Percentiles rank a stretch among this genome's conserved stretches.
phyloP scores from a whole-genome alignment of 2,113 vertebrate genomes.

The Xiphophorus couchianus region DNA sequence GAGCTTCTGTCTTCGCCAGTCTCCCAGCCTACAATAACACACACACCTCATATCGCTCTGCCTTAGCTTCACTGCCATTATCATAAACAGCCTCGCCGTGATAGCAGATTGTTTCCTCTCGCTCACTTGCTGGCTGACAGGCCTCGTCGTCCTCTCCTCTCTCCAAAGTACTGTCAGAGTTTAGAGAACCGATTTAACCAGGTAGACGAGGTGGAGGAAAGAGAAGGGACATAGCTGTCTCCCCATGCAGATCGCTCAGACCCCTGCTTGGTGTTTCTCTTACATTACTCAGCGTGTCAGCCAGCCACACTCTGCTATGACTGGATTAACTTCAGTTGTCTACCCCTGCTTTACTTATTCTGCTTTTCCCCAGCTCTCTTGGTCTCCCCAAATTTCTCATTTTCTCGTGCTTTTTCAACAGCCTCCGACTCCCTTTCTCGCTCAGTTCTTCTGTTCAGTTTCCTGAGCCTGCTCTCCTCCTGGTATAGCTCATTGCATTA shows the following conservation, averaged over 20 bases:
- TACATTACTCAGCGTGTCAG: constrained; percentile 42
- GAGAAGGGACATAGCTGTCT: constrained; percentile 52
- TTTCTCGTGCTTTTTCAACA: constrained; percentile 50
- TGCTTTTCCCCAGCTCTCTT: constrained; percentile 35
- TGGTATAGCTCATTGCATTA: constrained; percentile 52
- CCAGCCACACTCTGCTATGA: constrained; percentile 28
- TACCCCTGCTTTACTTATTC: constrained; percentile 46
- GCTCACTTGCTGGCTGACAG: constrained; percentile 40
- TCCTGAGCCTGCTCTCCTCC: constrained; percentile 47
- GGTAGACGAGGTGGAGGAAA: constrained; percentile 37
- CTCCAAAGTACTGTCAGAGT: constrained; percentile 47
- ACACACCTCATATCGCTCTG: constrained; percentile 28
- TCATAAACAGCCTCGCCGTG: constrained; percentile 37
- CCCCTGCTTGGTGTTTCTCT: constrained; percentile 59
- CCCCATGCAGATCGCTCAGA: constrained; percentile 50
- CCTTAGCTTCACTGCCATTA: constrained; percentile 35
- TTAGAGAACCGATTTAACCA: constrained; percentile 54
- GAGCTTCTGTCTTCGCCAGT: constrained; percentile 25
- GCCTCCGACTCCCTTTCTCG: constrained; percentile 52
- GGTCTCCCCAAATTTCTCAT: constrained; percentile 43
- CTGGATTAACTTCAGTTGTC: constrained; percentile 60
- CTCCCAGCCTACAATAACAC: constrained; percentile 15
- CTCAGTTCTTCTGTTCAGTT: constrained; percentile 60
- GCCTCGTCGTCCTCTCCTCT: constrained; percentile 60
- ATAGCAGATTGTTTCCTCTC: constrained; percentile 38